Base-by-base conservation (phyloP, 2,888 invertebrate genomes). In the Spodoptera picta region DNA sequence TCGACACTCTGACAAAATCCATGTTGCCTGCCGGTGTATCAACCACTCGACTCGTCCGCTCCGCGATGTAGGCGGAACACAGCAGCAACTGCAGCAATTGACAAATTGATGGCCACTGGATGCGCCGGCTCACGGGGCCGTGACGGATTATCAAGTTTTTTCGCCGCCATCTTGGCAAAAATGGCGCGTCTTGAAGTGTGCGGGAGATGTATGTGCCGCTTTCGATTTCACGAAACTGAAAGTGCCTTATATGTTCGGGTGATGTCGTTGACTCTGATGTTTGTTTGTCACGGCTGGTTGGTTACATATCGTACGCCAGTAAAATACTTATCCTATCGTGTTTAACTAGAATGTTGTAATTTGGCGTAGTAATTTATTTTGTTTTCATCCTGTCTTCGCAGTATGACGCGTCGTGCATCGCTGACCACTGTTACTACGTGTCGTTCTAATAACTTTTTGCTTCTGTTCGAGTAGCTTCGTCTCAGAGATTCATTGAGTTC, bases 191-290 rank as follows among this genome's bases (percentile, higher is more conserved):
- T 86, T 83, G 83, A 83, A 83, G 73, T 82, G 83, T 83, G 85
- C 87, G 82, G 86, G 88, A 90, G 90, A 90, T 87, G 87, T 91
- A 85, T 89, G 86, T 83, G 87, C 85, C 71, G 89, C 92, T 94
- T 93, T 94, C 94, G 87, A 90, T 94, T 93, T 93, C 91, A 88
- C 86, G 93, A 94, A 94, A 94, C 91, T 88, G 93, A 94, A 92
- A 94, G 94, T 92, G 88, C 79, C 83, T 84, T 86, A 84, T 90
- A 92, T 92, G 94, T 94, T 93, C 91, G 92, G 93, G 88, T 87
- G 85, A 86, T 93, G 93, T 93, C 92, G 90, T 92, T 93, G 93
- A 93, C 93, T 93, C 88, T 83, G 77, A 84, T 92, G 93, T 93
- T 93, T 94, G 92, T 93, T 94, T 93, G 93, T 88, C 89, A 92